Evolutionary conservation across 2,888 invertebrate genomes (phyloP), one percentile per base, ranked within the genome.

Genomic region (Andrena hattorfiana): DNA sequence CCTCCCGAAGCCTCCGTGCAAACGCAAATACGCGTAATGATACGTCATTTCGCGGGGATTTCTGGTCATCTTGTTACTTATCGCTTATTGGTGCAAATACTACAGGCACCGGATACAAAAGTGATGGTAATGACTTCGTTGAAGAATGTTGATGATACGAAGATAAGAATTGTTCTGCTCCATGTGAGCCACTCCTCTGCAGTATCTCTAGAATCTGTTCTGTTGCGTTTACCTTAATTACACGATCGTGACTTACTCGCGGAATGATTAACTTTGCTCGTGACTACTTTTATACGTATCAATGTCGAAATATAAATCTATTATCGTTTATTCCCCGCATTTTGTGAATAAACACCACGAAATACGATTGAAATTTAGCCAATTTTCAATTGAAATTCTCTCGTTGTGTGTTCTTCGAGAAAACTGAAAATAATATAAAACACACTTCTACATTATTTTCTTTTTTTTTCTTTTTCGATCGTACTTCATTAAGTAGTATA

Each of bases 21-120:
- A 81, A 81, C 67, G 72, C 83, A 78, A 84, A 86, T 77, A 80
- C 81, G 79, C 64, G 69, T 86, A 87, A 87, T 87, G 82, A 87
- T 79, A 87, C 87, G 81, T 89, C 87, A 86, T 87, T 87, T 90
- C 75, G 83, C 77, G 81, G 82, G 83, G 86, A 89, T 89, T 88
- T 80, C 86, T 86, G 74, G 74, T 71, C 73, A 82, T 82, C 70
- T 79, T 75, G 77, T 88, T 86, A 85, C 83, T 89, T 89, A 89
- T 84, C 84, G 84, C 78, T 81, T 84, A 89, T 87, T 80, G 87
- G 84, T 79, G 62, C 82, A 84, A 85, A 88, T 87, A 83, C 84
- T 67, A 79, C 80, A 48, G 67, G 60, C 70, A 80, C 87, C 84
- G 82, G 85, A 89, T 89, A 82, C 82, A 80, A 82, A 80, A 83